A percentile compares a stretch with the other conserved stretches of the same genome.
These are phyloP conservation scores for Boloria euphrosyne DNA, from an alignment of 2,888 invertebrate genomes.

Conservation along the genomic window DNA sequence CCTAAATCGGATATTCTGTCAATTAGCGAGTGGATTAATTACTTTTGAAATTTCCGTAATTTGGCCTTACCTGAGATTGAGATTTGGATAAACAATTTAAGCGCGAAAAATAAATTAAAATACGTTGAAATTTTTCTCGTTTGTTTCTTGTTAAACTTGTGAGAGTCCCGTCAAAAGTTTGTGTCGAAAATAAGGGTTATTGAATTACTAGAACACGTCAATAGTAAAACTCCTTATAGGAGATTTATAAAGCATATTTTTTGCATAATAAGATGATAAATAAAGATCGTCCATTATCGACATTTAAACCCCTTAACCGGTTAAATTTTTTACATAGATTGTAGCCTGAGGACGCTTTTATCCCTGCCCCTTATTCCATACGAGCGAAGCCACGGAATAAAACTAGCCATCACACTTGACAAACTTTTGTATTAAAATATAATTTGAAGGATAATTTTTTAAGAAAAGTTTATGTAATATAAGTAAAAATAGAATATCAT, in stretches of 20 bases:
- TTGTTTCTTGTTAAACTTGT: not conserved
- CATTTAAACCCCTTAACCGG: no score
- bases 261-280: no score
- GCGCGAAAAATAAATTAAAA: constrained; percentile 29
- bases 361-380: no score
- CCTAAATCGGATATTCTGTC: constrained; percentile 48
- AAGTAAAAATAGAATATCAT: constrained; percentile 36
- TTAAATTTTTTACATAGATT: no score
- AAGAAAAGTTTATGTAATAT: not conserved
- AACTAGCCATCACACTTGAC: no score
- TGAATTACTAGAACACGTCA: no score
- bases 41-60: constrained; percentile 43
- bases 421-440: not conserved
- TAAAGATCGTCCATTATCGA: no score
- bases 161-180: not conserved
- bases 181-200: not conserved
- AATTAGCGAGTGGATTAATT: constrained; percentile 49
- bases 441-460: not conserved
- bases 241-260: no score
- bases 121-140: constrained; percentile 26
- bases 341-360: no score
- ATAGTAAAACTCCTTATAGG: no score
- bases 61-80: constrained; percentile 29
- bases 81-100: constrained; percentile 32
- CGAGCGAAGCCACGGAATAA: no score